Conservation (phyloP, 2,888 invertebrate species). For the Heliconius ethilla region DNA sequence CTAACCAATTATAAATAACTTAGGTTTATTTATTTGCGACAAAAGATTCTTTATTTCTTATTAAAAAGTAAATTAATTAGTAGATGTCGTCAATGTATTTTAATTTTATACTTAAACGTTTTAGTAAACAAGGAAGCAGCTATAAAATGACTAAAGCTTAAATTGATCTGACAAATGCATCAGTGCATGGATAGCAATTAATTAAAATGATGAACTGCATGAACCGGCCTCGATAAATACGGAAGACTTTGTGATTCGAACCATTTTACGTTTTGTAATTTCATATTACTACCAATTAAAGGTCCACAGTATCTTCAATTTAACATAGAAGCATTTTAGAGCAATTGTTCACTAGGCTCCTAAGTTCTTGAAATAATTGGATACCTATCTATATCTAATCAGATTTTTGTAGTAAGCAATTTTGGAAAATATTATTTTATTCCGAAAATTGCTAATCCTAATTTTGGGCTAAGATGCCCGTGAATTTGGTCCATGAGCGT, state of each 20-base stretch:
- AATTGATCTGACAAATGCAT: constrained; percentile 32
- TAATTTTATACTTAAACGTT: neutral
- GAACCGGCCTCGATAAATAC: constrained; percentile 68
- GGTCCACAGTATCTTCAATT: neutral
- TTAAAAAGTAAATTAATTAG: neutral
- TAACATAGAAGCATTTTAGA: neutral
- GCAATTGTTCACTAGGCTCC: too few relatives aligned
- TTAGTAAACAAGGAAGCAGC: constrained; percentile 13
- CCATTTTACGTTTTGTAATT: constrained; percentile 29
- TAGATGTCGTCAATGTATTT: neutral
- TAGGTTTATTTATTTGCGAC: neutral
- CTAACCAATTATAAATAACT: neutral
- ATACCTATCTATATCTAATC: neutral
- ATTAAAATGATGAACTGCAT: constrained; percentile 60
- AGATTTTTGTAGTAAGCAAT: too few relatives aligned
- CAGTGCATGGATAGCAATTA: constrained; percentile 48
- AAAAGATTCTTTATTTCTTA: neutral
- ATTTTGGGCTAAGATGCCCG: too few relatives aligned
- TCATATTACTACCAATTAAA: neutral
- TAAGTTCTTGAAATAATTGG: neutral
- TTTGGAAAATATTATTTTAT: too few relatives aligned
- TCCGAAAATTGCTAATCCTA: too few relatives aligned
- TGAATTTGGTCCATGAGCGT: too few relatives aligned
- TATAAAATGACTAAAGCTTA: constrained; percentile 29
- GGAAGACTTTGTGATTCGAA: constrained; percentile 55